Evolutionary conservation across 1,140 invertebrate species (phyloP), one percentile per base, ranked within the genome.

Genomic region (Gryllus bimaculatus): DNA sequence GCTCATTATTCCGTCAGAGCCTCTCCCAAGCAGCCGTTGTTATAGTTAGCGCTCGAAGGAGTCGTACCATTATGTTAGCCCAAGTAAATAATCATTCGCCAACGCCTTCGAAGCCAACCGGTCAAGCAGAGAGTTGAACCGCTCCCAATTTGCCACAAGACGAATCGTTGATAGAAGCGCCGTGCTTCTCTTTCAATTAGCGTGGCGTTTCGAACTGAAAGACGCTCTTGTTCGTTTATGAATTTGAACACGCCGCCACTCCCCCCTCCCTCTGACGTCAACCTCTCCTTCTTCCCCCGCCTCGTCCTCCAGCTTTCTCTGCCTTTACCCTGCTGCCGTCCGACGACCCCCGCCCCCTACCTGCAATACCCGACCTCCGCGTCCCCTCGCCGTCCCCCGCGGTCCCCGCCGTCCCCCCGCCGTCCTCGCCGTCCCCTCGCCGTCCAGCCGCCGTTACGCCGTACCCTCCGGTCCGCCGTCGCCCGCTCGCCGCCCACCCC

Each of bases 41-140:
- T 10, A n/a, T 13, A 66, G 54, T 66, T 66, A 66, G 18, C 10
- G 26, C 26, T 39, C 26, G 26, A 5, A 39, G 18, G 54, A 18
- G 10, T 66, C 54, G 54, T 13, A 18, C 54, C 54, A 66, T 66
- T 66, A 66, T 18, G 54, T 18, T 10, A 13, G 54, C 18, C 7
- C 54, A 66, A 66, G 54, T 66, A 66, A 66, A 66, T 66, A 66
- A 66, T 66, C 54, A 66, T 66, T 66, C 54, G 54, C 54, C 54
- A 18, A 66, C 10, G 18, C 54, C 54, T 66, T 18, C 18, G 54
- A 18, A 66, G 10, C 10, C 10, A 18, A 66, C 10, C 54, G 54
- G 18, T 66, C 10, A 66, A 18, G 54, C 2, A 18, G 54, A 10
- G 54, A 10, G 54, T 66, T 66, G 54, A 66, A 66, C 10, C 18